Evolutionary conservation across 1,140 invertebrate species (phyloP).

Genomic region (Neodiprion pinetum): DNA sequence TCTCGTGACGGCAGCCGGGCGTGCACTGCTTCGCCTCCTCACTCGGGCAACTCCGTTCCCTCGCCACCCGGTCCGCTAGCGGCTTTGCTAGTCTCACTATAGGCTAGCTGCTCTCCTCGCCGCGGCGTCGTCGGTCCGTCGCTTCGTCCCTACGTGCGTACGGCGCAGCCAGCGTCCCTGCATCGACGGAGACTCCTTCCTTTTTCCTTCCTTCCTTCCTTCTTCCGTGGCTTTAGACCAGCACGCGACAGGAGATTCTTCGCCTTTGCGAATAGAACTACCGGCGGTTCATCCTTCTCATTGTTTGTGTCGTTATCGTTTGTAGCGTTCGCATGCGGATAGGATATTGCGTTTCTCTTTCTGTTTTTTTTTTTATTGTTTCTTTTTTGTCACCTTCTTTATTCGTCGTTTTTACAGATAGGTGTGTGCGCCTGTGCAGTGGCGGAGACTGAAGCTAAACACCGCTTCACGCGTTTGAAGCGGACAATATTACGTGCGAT

Average conservation of each 20-base stretch:
- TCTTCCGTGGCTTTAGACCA: neutral
- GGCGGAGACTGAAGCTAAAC: no score
- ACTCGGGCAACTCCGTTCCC: neutral
- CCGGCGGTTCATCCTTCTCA: neutral
- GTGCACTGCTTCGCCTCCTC: conserved; percentile 49
- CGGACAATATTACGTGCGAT: no score
- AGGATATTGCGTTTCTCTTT: neutral
- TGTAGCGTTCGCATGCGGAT: neutral
- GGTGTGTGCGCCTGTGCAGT: no score
- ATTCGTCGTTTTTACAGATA: no score
- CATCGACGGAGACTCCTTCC: conserved; percentile 1
- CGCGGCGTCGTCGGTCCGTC: conserved; percentile 15
- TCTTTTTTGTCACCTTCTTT: no score
- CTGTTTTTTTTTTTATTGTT: no score
- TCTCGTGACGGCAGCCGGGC: conserved; percentile 60
- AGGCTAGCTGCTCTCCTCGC: conserved; percentile 28
- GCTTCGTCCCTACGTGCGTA: conserved; percentile 14
- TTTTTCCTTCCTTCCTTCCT: neutral
- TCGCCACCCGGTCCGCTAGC: neutral
- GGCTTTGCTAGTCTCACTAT: conserved; percentile 2
- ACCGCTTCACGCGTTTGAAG: no score
- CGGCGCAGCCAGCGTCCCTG: conserved; percentile 15
- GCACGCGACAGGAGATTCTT: conserved; percentile 23
- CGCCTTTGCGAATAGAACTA: conserved; percentile 23
- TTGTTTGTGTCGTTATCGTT: neutral